Percentiles rank a stretch among this genome's conserved stretches.
Conservation (phyloP, 2,113 vertebrate species). For the Cacatua alba region DNA sequence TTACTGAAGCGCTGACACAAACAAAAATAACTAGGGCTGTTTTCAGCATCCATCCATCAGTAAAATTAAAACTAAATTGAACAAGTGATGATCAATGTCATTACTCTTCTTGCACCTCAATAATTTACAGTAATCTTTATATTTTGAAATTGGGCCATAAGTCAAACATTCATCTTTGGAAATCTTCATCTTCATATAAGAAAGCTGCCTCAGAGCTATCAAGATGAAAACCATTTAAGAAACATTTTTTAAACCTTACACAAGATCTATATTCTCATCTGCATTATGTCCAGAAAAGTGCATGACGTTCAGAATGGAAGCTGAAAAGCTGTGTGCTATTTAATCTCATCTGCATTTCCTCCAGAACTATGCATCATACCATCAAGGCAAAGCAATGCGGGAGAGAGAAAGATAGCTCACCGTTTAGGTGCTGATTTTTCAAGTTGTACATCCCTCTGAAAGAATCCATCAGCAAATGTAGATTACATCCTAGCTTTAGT, state of each 20-base stretch:
- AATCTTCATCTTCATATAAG: background rate
- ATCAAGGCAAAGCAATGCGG: background rate
- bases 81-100: background rate
- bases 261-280: background rate
- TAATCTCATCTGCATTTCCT: background rate
- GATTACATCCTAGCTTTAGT: background rate
- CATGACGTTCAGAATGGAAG: background rate
- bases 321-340: background rate
- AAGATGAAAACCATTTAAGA: background rate
- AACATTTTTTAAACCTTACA: background rate
- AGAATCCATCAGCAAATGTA: background rate
- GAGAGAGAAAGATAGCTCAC: background rate
- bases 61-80: conserved; percentile 21
- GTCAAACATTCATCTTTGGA: background rate
- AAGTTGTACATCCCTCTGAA: background rate
- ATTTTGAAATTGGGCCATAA: background rate
- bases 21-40: background rate
- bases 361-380: background rate
- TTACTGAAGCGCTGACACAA: background rate
- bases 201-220: background rate
- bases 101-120: background rate
- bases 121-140: background rate
- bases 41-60: background rate
- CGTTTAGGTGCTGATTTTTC: background rate
- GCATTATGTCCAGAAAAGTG: background rate